Percentiles rank a stretch among this genome's conserved stretches.
Evolutionary conservation across 1,140 invertebrate genomes (phyloP).

Genomic region (Ruditapes philippinarum): DNA sequence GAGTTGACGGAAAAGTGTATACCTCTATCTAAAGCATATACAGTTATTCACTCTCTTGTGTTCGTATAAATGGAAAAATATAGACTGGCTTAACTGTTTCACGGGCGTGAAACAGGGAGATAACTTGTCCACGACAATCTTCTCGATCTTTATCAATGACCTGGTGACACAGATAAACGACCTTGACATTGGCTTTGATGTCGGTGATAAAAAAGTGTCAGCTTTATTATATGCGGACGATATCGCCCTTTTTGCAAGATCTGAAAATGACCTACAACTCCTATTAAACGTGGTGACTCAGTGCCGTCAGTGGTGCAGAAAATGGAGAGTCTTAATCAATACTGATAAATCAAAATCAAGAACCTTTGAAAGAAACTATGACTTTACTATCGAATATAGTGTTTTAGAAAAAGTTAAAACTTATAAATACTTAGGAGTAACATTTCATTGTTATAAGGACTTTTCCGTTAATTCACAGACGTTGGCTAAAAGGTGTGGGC

Average conservation of each 20-base stretch:
- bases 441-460: slow-evolving; percentile 36
- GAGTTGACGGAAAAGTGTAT: slow-evolving; percentile 16
- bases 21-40: background rate
- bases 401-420: background rate
- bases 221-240: background rate
- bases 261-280: background rate
- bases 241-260: background rate
- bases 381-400: background rate
- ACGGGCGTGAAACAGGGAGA: slow-evolving; percentile 44
- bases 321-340: slow-evolving; percentile 13
- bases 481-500: slow-evolving; percentile 3
- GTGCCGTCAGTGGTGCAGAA: slow-evolving; percentile 13
- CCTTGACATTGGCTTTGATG: background rate
- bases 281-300: background rate
- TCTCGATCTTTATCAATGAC: slow-evolving; percentile 26
- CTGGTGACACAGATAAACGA: background rate
- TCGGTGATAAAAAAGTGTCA: background rate
- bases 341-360: background rate
- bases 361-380: background rate
- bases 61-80: background rate
- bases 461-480: background rate
- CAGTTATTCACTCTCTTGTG: background rate
- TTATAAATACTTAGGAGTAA: slow-evolving; percentile 61
- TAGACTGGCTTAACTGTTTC: slow-evolving; percentile 28
- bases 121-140: slow-evolving; percentile 33